Conservation (phyloP, 2,888 invertebrate species). For the Hedychridium roseum region DNA sequence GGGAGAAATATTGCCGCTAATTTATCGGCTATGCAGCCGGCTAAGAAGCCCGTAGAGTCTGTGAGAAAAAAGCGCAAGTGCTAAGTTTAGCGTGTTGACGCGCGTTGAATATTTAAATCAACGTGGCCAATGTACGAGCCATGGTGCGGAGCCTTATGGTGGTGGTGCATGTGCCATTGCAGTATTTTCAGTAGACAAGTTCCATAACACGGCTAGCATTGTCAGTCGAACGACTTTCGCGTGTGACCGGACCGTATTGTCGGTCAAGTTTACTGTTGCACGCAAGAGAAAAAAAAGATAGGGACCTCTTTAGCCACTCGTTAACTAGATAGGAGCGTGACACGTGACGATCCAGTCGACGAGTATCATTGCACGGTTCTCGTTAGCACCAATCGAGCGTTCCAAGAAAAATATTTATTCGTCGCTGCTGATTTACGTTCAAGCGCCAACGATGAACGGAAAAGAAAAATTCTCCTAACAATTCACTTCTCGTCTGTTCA, state of each 20-base stretch:
- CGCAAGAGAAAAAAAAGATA: conserved; percentile 25
- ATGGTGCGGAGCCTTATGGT: conserved; percentile 13
- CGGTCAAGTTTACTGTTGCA: conserved; percentile 41
- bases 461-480: no score
- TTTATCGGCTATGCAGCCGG: no score
- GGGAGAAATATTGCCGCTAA: no score
- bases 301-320: conserved; percentile 14
- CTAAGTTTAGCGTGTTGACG: conserved; percentile 3
- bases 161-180: conserved; percentile 16
- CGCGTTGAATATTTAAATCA: conserved; percentile 14
- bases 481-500: no score
- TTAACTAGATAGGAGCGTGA: conserved; percentile 13
- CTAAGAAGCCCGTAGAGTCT: no score
- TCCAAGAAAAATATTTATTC: no score
- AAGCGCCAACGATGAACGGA: no score
- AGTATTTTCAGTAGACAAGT: conserved; percentile 19
- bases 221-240: conserved; percentile 40
- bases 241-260: conserved; percentile 30
- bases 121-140: conserved; percentile 12
- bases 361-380: no score
- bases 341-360: conserved; percentile 15
- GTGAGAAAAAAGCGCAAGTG: conserved; percentile 3
- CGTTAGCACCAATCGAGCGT: no score
- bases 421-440: no score
- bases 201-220: conserved; percentile 25